phyloP scores from a whole-genome alignment of 2,797 vertebrate species.

The Intellagama lesueurii region DNA sequence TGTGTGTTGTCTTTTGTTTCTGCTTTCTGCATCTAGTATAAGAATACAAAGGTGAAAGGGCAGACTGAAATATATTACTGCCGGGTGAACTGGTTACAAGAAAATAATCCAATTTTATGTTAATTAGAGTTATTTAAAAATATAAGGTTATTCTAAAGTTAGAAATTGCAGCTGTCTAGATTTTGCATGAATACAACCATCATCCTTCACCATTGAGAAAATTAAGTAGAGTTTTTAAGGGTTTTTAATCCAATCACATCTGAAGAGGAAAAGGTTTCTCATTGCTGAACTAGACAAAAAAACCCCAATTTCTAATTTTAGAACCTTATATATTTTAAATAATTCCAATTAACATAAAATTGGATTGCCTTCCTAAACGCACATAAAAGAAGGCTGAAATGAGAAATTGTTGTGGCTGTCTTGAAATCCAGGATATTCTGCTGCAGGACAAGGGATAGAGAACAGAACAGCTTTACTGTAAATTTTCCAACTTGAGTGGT shows the following conservation, averaged over 20 bases:
- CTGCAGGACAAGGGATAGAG: neutral
- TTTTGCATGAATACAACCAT: too few species aligned
- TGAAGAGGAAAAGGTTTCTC: neutral
- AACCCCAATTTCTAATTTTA: neutral
- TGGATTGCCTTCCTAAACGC: neutral
- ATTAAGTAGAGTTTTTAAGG: too few species aligned
- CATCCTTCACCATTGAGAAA: too few species aligned
- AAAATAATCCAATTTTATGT: neutral
- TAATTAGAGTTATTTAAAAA: neutral
- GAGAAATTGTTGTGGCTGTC: neutral
- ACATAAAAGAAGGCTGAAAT: neutral
- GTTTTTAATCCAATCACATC: neutral
- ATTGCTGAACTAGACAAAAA: too few species aligned
- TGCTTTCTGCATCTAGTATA: neutral
- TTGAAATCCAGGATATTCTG: neutral
- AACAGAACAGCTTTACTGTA: neutral
- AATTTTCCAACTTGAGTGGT: neutral
- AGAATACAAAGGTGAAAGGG: neutral
- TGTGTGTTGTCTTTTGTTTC: neutral
- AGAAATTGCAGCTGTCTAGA: too few species aligned
- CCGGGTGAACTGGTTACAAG: neutral
- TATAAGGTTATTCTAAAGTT: neutral
- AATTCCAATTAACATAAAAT: neutral
- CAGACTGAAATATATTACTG: neutral
- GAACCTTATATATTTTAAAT: neutral